Evolutionary conservation across 1,140 invertebrate species (phyloP), one percentile per base, ranked within the genome.

Genomic region (Carposina sasakii): DNA sequence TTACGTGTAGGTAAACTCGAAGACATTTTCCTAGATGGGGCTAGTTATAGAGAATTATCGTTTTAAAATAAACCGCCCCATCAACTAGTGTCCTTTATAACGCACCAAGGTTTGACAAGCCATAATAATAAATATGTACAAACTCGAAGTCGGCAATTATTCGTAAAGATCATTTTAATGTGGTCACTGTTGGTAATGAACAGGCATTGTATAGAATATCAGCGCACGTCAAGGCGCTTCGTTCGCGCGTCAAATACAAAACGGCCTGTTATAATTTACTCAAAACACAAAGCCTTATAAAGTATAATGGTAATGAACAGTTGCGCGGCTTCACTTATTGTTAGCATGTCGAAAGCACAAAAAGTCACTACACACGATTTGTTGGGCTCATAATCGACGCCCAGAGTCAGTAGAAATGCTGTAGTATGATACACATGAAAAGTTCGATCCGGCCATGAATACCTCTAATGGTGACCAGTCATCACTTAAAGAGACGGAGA

Each of bases 271-370:
- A 84, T 81, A 81, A 84, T 81, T 84, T 81, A 81, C 81, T 81
- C 76, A 84, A 84, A 84, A 84, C 67, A 84, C 81, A 84, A 84
- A 81, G 76, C 81, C 79, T 68, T 75, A 72, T 78, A 77, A 50
- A 75, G 75, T 65, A 79, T 79, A 81, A 83, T 79, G 69, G 72
- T 81, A 81, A 81, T 81, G 72, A 81, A 79, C 74, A 76, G 75
- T 81, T 81, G 66, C 69, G 67, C 60, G 60, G 67, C 69, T 76
- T 57, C 61, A 54, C 54, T 75, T 67, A 81, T 83, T 83, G 76
- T 83, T 76, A 75, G 67, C 76, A 74, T 63, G 74, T 81, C 75
- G 55, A 67, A 72, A 65, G 57, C 57, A 81, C 70, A 81, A 83
- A 72, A 77, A 78, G 67, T 42, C 61, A 54, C 58, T 76, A 66